Evolutionary conservation across 2,888 invertebrate genomes (phyloP), one percentile per base, ranked within the genome.

Genomic region (Nudaria mundana): DNA sequence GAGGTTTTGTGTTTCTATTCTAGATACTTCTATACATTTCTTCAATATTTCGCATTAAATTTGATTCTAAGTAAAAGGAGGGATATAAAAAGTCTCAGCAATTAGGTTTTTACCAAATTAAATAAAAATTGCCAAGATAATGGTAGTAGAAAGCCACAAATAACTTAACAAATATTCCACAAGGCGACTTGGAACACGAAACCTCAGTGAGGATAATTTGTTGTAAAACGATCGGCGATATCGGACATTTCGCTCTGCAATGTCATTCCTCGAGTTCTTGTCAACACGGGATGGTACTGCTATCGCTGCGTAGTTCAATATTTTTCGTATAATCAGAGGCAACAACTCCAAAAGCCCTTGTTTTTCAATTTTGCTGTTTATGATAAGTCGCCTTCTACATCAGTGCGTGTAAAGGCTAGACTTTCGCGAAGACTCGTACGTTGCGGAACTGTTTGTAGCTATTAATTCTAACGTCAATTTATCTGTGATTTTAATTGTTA

Each of bases 401-500:
- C 95, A 95, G 95, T 95, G 95, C 89, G 95, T 94, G 94, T 95
- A 95, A 95, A 95, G 95, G 95, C 92, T 77, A 85, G 89, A 77
- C 81, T 81, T 73, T 61, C 60, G 68, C 61, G 66, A 72, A 73
- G 66, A 70, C 69, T 72, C 66, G 56, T 63, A 53, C 60, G 55
- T 52, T 56, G 52, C 51, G 54, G 56, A 57, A 40, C 56, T 49
- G 54, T 43, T 55, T 53, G 49, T 54, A 50, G n/a, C n/a, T n/a
- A n/a, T 52, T 47, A 53, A 52, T n/a, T n/a, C 42, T 53, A 44
- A 82, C 79, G 79, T 86, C 83, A 86, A 86, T 84, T 71, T 81
- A 82, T 79, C 83, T 86, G 86, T 86, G 83, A 84, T 85, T 81
- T 67, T 71, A 56, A 44, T 76, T 73, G 50, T 78, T 78, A 72